Evolutionary conservation across 2,797 vertebrate genomes (phyloP), one percentile per base, ranked within the genome.

Genomic region (Heliangelus exortis): DNA sequence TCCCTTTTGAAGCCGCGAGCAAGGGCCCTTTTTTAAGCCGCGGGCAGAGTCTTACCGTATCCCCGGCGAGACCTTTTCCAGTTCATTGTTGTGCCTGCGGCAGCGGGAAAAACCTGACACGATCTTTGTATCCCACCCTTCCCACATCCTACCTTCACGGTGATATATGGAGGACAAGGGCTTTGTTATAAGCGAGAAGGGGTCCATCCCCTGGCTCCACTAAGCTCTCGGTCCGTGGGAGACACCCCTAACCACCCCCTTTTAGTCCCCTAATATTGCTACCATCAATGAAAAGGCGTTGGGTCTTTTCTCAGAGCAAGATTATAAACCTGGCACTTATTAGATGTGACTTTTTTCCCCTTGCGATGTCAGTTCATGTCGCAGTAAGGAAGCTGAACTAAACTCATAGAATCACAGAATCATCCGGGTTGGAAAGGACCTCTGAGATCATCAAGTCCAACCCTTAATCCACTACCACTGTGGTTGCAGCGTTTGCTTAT

Each of bases 301-400:
- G 54, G 16, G 16, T 4, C 51, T 54, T 55, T 13, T 54, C 3
- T 29, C 63, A 66, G 66, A 4, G 7, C 65, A 34, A 10, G 73
- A 84, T 39, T 85, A 66, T 68, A 34, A 95, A 90, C 59, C 67
- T 89, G 92, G 87, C 71, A 29, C 79, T 87, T 71, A 53, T 94
- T 89, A 96, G n/a, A 90, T 77, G 67, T 26, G 81, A 34, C 9
- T 90, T 87, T 83, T 69, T 31, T 4, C 55, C 69, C 63, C 68
- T 58, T 22, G 84, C 59, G 20, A 84, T 84, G 89, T 69, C 95
- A 73, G 53, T 6, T 68, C 39, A 19, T 66, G 86, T 34, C 62
- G 62, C 25, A 73, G 66, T 78, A 78, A 95, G n/a, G 77, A 83
- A 90, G 71, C 25, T 76, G 34, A 48, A 34, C 55, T 55, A 93